Base-by-base conservation (phyloP, 2,113 vertebrate genomes). In the human region DNA sequence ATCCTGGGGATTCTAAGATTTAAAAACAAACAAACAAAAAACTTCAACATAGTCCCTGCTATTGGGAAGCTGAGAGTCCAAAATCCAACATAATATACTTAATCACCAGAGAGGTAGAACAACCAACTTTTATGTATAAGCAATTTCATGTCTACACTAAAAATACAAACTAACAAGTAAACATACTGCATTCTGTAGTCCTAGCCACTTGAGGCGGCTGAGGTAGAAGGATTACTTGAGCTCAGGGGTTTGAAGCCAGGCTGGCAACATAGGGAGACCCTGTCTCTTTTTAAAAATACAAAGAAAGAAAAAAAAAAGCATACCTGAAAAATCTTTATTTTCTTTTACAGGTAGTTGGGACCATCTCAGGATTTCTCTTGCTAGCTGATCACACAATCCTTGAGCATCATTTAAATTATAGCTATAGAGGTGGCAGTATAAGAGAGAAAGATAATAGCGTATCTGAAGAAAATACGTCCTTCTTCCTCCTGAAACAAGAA, bases 321-420 rank as follows among this genome's bases (percentile, higher is more conserved):
- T 98, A 99, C 98, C 99, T 97, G 97, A 97, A 76, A 90, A 86
- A 25, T 94, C 90, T 97, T 98, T 97, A 84, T 30, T 85, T 66
- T 98, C 96, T 20, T 32, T 76, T 45, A 98, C 55, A 59, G 96
- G 98, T 8, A 99, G 96, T 40, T 97, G 98, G 7, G 98, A 98
- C 57, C 97, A 97, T 52, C 97, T 98, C 66, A 99, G 98, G 82
- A 99, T 97, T 83, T 99, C 98, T 79, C 93, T 98, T 38, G 99
- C 99, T 96, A 99, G 98, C 97, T 99, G 98, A 98, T 99, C 99
- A 86, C 99, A 99, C 17, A 99, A 98, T 66, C 99, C 99, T 98
- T 99, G 99, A 78, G 99, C 99, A 88, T 99, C 99, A 94, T 98
- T 98, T 35, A 99, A 96, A 20, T 98, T 99, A 96, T 99, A 99